Evolutionary conservation across 2,113 vertebrate species (phyloP), one percentile per base, ranked within the genome.

Genomic region (Eleginops maclovinus): DNA sequence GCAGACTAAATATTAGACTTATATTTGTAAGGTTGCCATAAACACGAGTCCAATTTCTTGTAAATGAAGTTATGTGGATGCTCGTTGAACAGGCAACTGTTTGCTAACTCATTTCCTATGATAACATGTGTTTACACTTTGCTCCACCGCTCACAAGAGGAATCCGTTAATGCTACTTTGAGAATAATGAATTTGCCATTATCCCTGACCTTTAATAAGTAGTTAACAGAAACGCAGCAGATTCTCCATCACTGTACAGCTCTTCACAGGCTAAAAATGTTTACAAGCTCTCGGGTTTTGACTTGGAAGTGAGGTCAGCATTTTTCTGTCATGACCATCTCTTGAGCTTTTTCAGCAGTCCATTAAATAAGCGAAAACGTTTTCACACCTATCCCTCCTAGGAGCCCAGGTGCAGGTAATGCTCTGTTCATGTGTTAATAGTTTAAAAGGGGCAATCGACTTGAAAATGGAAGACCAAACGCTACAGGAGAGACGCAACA

Each of bases 371-470:
- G 36, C 65, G 66, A 69, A 62, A 67, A 67, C 41, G n/a, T 74
- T 74, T 84, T 78, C 85, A 71, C 69, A 76, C 73, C 56, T 78
- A 60, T 64, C n/a, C 36, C 66, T 59, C 77, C 16, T 0, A 36
- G 62, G 77, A 79, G 51, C 62, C 31, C 71, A 81, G 76, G 75
- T 88, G 59, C 49, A 36, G 66, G 49, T 51, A 4, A 50, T 17
- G 66, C 36, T 64, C 43, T 55, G 19, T 44, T 64, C 31, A 12
- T 28, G 53, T 40, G 60, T 63, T 77, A 31, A 49, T 64, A 28
- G 43, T 66, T 77, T 59, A 69, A 73, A 73, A 85, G 67, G 47
- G 61, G 17, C 72, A 78, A 59, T 64, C 5, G 24, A 24, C 36
- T 71, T 31, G 44, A 59, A 76, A 80, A 63, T 70, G 54, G 56